These are phyloP conservation scores for Tenthredo amoena DNA, from an alignment of 2,888 invertebrate species.

Conservation along the genomic window DNA sequence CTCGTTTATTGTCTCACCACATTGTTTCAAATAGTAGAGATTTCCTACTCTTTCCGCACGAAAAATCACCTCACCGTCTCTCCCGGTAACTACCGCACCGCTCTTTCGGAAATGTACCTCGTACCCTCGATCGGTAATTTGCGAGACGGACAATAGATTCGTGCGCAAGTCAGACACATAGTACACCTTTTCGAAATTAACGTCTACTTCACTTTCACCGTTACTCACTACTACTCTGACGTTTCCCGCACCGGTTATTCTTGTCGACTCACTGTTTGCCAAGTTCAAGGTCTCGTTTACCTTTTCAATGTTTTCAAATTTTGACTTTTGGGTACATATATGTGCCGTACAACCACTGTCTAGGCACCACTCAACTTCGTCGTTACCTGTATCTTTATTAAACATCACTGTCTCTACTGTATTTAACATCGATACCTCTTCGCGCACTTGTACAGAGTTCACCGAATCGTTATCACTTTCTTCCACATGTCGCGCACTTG, in stretches of 20 bases:
- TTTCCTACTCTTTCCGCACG: not conserved
- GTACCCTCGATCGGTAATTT: not conserved
- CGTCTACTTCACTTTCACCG: not conserved
- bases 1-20: not conserved
- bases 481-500: not conserved
- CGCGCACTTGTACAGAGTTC: not conserved
- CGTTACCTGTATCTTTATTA: not conserved
- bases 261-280: conserved; percentile 29
- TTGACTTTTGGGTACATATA: not conserved
- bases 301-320: not conserved
- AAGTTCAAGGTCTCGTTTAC: not conserved
- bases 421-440: not conserved
- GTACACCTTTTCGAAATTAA: not conserved
- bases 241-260: conserved; percentile 49
- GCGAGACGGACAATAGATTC: not conserved
- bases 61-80: not conserved
- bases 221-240: not conserved
- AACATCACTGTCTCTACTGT: conserved; percentile 27
- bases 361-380: not conserved
- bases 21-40: too few species aligned
- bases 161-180: not conserved
- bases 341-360: not conserved
- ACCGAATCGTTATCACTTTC: not conserved
- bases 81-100: not conserved
- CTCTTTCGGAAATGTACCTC: not conserved